phyloP scores from a whole-genome alignment of 2,888 invertebrate species.

The Lymantria monacha region DNA sequence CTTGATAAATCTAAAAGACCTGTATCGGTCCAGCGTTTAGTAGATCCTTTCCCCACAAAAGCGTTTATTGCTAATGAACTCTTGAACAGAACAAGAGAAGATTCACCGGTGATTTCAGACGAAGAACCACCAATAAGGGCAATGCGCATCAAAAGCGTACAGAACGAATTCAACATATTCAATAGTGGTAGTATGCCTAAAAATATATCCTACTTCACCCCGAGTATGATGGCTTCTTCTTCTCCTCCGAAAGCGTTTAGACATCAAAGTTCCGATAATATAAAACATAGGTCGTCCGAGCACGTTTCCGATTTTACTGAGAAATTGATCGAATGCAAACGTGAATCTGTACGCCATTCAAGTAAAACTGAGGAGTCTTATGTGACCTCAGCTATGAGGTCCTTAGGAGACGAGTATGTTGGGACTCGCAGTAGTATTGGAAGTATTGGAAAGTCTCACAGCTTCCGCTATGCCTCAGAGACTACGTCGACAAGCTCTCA shows the following conservation, averaged over 20 bases:
- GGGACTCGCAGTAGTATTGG: constrained; percentile 79
- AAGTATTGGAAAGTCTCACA: constrained; percentile 85
- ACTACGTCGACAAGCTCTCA: constrained; percentile 72
- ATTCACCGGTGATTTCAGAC: constrained; percentile 58
- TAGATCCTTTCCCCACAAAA: constrained; percentile 67
- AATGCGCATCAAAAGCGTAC: constrained; percentile 60
- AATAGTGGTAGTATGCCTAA: constrained; percentile 74
- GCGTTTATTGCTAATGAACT: constrained; percentile 69
- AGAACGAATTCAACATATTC: constrained; percentile 59
- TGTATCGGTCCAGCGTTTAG: constrained; percentile 59
- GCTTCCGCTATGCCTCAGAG: constrained; percentile 85
- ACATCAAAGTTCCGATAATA: constrained; percentile 70
- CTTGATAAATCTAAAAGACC: constrained; percentile 67
- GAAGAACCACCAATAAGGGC: constrained; percentile 62
- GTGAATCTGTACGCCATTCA: constrained; percentile 51
- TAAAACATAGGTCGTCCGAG: constrained; percentile 68
- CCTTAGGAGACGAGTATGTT: constrained; percentile 70
- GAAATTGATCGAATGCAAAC: constrained; percentile 54
- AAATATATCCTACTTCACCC: constrained; percentile 68
- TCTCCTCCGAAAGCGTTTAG: constrained; percentile 67
- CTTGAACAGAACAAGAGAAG: constrained; percentile 52
- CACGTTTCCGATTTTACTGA: constrained; percentile 62
- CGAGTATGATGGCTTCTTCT: constrained; percentile 56
- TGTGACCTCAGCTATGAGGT: constrained; percentile 59
- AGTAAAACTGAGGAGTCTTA: constrained; percentile 65